Conservation (phyloP, 2,113 vertebrate species). For the Macrotus californicus region DNA sequence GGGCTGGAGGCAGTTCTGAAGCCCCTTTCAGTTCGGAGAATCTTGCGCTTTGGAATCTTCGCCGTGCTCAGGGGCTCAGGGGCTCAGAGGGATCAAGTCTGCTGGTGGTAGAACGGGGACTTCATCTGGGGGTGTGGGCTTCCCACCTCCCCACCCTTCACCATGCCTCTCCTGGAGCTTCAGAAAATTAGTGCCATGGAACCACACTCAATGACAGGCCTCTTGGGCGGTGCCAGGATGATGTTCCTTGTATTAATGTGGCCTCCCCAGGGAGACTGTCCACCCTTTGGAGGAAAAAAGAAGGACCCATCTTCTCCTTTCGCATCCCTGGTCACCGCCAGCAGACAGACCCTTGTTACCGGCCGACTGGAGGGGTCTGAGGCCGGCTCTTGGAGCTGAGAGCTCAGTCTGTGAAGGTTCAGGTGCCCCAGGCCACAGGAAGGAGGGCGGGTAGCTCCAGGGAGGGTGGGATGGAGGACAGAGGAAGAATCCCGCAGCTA, state of each 20-base stretch:
- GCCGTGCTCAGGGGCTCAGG: not conserved
- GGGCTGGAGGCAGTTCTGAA: not conserved
- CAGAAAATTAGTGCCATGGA: not conserved
- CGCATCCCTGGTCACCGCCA: not conserved
- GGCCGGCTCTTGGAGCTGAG: not conserved
- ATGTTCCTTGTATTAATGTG: not conserved
- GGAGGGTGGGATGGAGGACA: not conserved
- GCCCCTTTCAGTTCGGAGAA: not conserved
- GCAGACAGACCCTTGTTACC: not conserved
- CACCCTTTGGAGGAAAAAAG: not conserved
- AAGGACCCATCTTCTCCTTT: not conserved
- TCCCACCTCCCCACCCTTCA: not conserved
- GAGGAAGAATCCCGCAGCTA: no score
- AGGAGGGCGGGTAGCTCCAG: not conserved
- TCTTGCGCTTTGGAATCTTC: not conserved
- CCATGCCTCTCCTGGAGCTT: not conserved
- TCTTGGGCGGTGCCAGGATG: not conserved
- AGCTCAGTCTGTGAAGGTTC: not conserved
- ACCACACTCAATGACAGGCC: accelerated
- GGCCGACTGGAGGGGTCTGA: not conserved
- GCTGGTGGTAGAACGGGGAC: not conserved
- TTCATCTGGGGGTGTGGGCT: not conserved
- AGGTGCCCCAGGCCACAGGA: not conserved
- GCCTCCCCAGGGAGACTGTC: not conserved
- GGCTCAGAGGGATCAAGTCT: not conserved